These are phyloP conservation scores for Phalacrocorax pelagicus DNA, from an alignment of 2,113 vertebrate species.

Conservation along the genomic window DNA sequence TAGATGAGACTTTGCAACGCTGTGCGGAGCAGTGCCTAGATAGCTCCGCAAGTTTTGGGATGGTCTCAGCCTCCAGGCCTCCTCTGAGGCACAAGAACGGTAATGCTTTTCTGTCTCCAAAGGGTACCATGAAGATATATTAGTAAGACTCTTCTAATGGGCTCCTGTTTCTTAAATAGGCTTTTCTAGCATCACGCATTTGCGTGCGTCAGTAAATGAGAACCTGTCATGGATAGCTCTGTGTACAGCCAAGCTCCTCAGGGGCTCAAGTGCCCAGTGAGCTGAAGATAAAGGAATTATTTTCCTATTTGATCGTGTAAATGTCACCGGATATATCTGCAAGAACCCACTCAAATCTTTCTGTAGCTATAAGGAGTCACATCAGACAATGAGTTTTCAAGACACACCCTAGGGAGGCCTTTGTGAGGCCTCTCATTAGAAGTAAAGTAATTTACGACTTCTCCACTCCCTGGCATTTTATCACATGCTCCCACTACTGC, in stretches of 20 bases:
- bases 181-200: background rate
- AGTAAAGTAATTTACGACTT: background rate
- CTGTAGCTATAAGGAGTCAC: background rate
- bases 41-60: background rate
- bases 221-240: background rate
- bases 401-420: background rate
- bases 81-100: background rate
- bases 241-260: background rate
- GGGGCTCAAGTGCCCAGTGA: background rate
- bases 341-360: background rate
- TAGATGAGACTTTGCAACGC: background rate
- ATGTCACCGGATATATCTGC: slow-evolving; percentile 7
- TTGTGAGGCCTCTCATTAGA: background rate
- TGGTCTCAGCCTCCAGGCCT: background rate
- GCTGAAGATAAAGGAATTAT: slow-evolving; percentile 23
- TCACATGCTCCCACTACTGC: background rate
- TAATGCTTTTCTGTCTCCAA: background rate
- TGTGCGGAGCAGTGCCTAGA: background rate
- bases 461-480: background rate
- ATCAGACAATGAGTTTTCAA: background rate
- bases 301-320: slow-evolving; percentile 32
- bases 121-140: background rate
- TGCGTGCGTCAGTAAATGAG: background rate
- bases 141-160: background rate
- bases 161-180: background rate